Percentiles rank a stretch among this genome's conserved stretches.
Conservation (phyloP, 2,888 invertebrate genomes). For the Physocephala rufipes region DNA sequence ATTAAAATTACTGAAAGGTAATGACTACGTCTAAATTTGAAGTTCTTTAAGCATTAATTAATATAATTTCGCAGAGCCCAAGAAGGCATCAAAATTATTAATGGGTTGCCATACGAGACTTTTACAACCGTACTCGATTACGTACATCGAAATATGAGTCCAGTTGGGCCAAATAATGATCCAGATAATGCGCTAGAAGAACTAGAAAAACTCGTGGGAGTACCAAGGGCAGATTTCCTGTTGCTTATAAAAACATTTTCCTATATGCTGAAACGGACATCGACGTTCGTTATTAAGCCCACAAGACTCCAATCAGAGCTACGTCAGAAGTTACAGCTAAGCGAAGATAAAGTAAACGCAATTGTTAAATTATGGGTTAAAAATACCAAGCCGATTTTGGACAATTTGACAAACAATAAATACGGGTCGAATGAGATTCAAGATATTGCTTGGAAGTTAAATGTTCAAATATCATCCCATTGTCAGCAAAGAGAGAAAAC, state of each 20-base stretch:
- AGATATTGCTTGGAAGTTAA: conserved; percentile 69
- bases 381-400: conserved; percentile 68
- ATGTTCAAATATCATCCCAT: conserved; percentile 68
- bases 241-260: conserved; percentile 64
- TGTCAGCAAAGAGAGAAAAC: conserved; percentile 66
- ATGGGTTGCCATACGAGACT: conserved; percentile 61
- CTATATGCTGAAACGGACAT: conserved; percentile 67
- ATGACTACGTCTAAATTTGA: not conserved
- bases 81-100: conserved; percentile 65
- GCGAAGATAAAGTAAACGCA: conserved; percentile 68
- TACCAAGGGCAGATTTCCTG: conserved; percentile 60
- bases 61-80: conserved; percentile 55
- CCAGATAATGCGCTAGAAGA: conserved; percentile 63
- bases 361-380: conserved; percentile 69
- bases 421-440: conserved; percentile 67
- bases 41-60: not conserved
- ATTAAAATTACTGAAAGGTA: conserved; percentile 61
- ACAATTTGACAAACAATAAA: conserved; percentile 65
- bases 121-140: conserved; percentile 63
- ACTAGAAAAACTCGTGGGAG: conserved; percentile 62
- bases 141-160: conserved; percentile 64
- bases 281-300: conserved; percentile 69
- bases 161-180: conserved; percentile 48
- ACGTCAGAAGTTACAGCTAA: conserved; percentile 66
- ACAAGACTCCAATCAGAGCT: conserved; percentile 67